Percentiles rank a stretch among this genome's conserved stretches.
Conservation (phyloP, 1,140 invertebrate genomes). For the Microplitis mediator region DNA sequence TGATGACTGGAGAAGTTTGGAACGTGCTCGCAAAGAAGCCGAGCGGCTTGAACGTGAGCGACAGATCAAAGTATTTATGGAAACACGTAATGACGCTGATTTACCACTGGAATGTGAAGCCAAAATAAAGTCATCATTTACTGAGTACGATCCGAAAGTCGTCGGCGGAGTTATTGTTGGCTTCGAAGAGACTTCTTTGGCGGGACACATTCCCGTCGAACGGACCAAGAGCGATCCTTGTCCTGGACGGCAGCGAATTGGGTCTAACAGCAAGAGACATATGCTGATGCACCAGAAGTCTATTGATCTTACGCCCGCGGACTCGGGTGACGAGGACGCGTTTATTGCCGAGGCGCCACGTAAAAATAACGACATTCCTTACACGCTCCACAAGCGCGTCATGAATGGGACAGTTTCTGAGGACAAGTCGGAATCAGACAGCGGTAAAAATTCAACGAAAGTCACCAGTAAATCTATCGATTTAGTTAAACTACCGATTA, state of each 20-base stretch:
- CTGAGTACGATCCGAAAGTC: slow-evolving; percentile 62
- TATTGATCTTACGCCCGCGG: slow-evolving; percentile 81
- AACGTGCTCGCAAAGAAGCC: slow-evolving; percentile 53
- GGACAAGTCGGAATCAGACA: slow-evolving; percentile 57
- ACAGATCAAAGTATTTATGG: slow-evolving; percentile 45
- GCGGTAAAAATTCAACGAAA: slow-evolving; percentile 39
- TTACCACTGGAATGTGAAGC: slow-evolving; percentile 42
- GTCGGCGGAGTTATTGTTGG: slow-evolving; percentile 58
- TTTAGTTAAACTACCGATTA: slow-evolving; percentile 52
- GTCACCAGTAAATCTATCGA: slow-evolving; percentile 40
- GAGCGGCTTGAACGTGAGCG: slow-evolving; percentile 53
- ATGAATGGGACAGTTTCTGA: slow-evolving; percentile 79
- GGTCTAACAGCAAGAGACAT: slow-evolving; percentile 73
- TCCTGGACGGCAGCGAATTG: slow-evolving; percentile 72
- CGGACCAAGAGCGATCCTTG: slow-evolving; percentile 85
- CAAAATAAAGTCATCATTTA: slow-evolving; percentile 51
- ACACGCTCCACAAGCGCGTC: slow-evolving; percentile 79
- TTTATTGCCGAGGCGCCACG: slow-evolving; percentile 62
- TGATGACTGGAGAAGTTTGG: slow-evolving; percentile 57
- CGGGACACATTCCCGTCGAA: slow-evolving; percentile 74
- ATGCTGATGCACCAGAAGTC: slow-evolving; percentile 86
- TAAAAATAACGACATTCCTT: slow-evolving; percentile 75
- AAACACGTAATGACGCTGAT: slow-evolving; percentile 49
- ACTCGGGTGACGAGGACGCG: slow-evolving; percentile 80
- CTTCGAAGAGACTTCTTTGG: slow-evolving; percentile 51